Evolutionary conservation across 2,888 invertebrate species (phyloP).

Genomic region (Nephrotoma guestfalica): DNA sequence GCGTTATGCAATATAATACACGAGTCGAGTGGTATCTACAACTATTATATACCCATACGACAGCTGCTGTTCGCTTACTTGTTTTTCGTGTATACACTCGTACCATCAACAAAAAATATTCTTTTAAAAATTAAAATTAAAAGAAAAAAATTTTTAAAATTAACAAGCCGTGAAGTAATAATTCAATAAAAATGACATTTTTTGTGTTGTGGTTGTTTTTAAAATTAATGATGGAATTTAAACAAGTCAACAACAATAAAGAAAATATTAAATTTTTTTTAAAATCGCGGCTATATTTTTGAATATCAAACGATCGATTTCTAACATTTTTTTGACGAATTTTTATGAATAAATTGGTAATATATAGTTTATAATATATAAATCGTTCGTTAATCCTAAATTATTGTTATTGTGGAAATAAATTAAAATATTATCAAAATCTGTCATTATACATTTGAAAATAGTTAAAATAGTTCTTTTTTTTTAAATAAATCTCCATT

Average conservation of each 20-base stretch:
- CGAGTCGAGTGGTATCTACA: background rate
- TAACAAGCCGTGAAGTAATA: background rate
- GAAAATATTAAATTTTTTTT: background rate
- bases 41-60: background rate
- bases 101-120: background rate
- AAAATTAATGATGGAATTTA: background rate
- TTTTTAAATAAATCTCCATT: background rate
- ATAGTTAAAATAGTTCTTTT: background rate
- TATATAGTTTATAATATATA: background rate
- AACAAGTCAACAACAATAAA: background rate
- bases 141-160: background rate
- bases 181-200: background rate
- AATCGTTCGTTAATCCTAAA: background rate
- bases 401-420: background rate
- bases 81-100: background rate
- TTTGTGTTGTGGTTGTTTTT: background rate
- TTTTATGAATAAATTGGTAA: background rate
- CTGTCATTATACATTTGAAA: background rate
- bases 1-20: background rate
- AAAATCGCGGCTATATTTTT: background rate
- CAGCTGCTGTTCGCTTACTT: background rate
- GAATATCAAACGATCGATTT: background rate
- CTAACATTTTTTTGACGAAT: background rate
- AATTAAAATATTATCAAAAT: background rate
- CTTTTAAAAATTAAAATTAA: background rate